Conservation (phyloP, 2,113 vertebrate species). For the Oenanthe oenanthe region DNA sequence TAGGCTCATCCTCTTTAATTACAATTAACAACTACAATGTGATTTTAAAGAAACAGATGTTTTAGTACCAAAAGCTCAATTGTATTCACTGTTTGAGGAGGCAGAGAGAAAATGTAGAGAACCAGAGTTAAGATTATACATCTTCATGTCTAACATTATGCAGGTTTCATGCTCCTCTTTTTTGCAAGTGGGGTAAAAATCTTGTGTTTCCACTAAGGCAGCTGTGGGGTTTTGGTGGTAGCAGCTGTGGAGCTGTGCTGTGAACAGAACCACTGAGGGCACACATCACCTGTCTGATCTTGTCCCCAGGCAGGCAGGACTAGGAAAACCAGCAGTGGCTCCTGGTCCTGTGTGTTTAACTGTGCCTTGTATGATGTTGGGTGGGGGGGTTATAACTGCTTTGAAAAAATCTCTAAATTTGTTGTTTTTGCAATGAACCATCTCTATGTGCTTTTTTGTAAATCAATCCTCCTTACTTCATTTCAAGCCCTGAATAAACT, state of each 20-base stretch:
- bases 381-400: background rate
- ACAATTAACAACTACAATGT: background rate
- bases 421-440: background rate
- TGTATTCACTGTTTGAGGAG: background rate
- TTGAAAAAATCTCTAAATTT: background rate
- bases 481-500: background rate
- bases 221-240: background rate
- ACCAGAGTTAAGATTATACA: background rate
- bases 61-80: background rate
- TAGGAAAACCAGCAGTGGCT: background rate
- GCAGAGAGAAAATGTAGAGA: background rate
- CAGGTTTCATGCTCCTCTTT: background rate
- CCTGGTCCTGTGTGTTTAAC: background rate
- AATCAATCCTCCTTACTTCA: background rate
- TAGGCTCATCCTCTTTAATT: background rate
- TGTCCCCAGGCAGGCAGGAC: background rate
- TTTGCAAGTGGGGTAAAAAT: background rate
- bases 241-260: background rate
- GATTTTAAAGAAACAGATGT: background rate
- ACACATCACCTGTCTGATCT: accelerated
- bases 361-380: background rate
- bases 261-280: background rate
- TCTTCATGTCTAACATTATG: background rate
- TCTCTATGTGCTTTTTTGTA: background rate
- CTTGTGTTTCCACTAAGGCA: background rate